A percentile compares a stretch with the other conserved stretches of the same genome.
Evolutionary conservation across 64 coral and sea anemone genomes (phyloP).

Genomic region (Orbicella faveolata): DNA sequence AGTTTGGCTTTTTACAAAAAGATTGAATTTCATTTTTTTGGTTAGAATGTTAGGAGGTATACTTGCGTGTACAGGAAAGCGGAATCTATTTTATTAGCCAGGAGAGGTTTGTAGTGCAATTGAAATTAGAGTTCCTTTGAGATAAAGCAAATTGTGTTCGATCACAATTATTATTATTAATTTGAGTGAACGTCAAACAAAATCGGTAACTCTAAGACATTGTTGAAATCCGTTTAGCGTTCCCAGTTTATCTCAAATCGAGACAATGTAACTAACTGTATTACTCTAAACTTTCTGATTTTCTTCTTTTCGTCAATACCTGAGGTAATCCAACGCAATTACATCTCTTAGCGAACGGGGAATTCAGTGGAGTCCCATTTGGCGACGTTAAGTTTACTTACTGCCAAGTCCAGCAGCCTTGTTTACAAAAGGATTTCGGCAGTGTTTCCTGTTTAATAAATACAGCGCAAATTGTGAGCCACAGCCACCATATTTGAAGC

Average conservation of each 20-base stretch:
- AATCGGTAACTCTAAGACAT: not conserved
- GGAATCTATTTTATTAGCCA: not conserved
- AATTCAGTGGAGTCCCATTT: not conserved
- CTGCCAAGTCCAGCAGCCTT: not conserved
- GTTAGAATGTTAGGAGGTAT: not conserved
- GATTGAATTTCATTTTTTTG: not conserved
- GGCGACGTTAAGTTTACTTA: not conserved
- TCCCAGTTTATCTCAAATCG: not conserved
- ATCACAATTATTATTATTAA: constrained; percentile 11
- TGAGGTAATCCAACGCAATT: not conserved
- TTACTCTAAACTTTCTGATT: not conserved
- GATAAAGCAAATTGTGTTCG: not conserved
- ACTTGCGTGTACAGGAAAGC: not conserved
- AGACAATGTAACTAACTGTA: not conserved
- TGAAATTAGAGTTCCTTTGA: not conserved
- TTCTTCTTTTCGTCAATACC: not conserved
- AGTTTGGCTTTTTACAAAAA: not conserved
- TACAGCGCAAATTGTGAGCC: not conserved
- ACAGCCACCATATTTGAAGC: too few relatives aligned
- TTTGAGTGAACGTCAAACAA: constrained; percentile 33
- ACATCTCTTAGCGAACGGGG: not conserved
- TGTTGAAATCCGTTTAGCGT: not conserved
- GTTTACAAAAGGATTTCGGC: not conserved
- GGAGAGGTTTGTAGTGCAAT: constrained; percentile 6
- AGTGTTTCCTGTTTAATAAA: not conserved